Conservation (phyloP, 1,140 invertebrate genomes). For the Drosophila paulistorum region DNA sequence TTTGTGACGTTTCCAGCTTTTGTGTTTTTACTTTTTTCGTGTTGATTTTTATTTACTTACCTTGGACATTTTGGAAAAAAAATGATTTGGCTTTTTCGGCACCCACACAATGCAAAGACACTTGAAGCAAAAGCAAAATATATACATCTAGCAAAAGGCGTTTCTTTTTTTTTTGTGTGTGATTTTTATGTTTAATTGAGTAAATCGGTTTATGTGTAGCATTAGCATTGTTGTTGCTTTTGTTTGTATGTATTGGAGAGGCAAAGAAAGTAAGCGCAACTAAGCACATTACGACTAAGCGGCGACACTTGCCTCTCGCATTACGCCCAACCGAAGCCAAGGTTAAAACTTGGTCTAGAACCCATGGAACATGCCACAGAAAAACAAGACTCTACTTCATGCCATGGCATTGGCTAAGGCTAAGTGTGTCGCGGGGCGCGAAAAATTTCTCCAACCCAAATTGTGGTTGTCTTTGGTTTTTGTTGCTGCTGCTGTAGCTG, state of each 20-base stretch:
- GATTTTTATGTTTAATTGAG: slow-evolving; percentile 73
- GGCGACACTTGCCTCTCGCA: slow-evolving; percentile 66
- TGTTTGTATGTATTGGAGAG: slow-evolving; percentile 23
- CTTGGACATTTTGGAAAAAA: neutral
- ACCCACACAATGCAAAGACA: slow-evolving; percentile 42
- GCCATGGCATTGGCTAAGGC: slow-evolving; percentile 1
- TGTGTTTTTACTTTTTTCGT: slow-evolving; percentile 9
- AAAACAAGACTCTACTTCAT: slow-evolving; percentile 23
- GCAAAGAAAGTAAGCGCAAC: slow-evolving; percentile 78
- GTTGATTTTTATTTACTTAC: too few species aligned
- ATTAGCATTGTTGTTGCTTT: slow-evolving; percentile 55
- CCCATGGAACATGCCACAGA: slow-evolving; percentile 49
- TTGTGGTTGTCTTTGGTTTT: slow-evolving; percentile 49
- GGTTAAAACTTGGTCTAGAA: slow-evolving; percentile 72
- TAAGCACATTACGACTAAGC: slow-evolving; percentile 69
- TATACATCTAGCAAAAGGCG: slow-evolving; percentile 19
- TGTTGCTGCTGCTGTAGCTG: slow-evolving; percentile 21
- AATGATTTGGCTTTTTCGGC: slow-evolving; percentile 34
- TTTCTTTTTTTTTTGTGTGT: slow-evolving; percentile 37
- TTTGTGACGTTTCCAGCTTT: slow-evolving; percentile 50
- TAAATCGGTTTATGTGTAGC: slow-evolving; percentile 76
- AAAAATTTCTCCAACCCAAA: slow-evolving; percentile 78
- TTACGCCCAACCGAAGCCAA: slow-evolving; percentile 70
- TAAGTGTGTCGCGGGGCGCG: slow-evolving; percentile 75
- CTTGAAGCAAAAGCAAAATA: slow-evolving; percentile 38